Base-by-base conservation (phyloP, 2,888 invertebrate genomes). In the Willowsia nigromaculata region DNA sequence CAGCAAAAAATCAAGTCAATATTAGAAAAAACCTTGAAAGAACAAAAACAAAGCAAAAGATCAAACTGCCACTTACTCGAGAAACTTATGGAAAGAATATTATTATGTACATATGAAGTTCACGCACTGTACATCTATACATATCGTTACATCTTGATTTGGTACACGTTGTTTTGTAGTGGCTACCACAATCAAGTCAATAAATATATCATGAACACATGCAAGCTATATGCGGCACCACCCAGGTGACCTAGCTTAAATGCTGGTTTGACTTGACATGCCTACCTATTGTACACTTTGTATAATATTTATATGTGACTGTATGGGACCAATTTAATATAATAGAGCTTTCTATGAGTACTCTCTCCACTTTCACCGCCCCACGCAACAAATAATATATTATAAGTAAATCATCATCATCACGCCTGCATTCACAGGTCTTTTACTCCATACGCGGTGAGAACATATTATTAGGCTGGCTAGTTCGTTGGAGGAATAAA, bases 181-280 rank as follows among this genome's bases (percentile, higher is more conserved):
- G 18, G 15, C 22, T 15, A 30, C n/a, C 81, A 25, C 62, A n/a
- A 25, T 40, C 27, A 62, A 65, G 65, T 59, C 13, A 27, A 59
- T 59, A 27, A 27, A 27, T 13, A 59, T 1, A 5, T 18, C 27
- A 59, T 27, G 27, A 11, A 68, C 33, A 37, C 47, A 76, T 27
- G 25, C 6, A 25, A 47, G 30, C 13, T 47, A 27, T n/a, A n/a
- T n/a, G n/a, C n/a, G n/a, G n/a, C 4, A n/a, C 13, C 43, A 82
- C 62, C 81, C 65, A 65, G 33, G 81, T 65, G 62, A 65, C 65
- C 62, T 82, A 15, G 40, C 33, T n/a, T 18, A 25, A 80, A n/a
- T n/a, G n/a, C n/a, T 3, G 22, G 53, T 11, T 11, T n/a, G 27
- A 62, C 15, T 13, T 27, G 30, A n/a, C n/a, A n/a, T n/a, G n/a